phyloP scores from a whole-genome alignment of 1,140 invertebrate genomes.

The Drosophila carrolli region DNA sequence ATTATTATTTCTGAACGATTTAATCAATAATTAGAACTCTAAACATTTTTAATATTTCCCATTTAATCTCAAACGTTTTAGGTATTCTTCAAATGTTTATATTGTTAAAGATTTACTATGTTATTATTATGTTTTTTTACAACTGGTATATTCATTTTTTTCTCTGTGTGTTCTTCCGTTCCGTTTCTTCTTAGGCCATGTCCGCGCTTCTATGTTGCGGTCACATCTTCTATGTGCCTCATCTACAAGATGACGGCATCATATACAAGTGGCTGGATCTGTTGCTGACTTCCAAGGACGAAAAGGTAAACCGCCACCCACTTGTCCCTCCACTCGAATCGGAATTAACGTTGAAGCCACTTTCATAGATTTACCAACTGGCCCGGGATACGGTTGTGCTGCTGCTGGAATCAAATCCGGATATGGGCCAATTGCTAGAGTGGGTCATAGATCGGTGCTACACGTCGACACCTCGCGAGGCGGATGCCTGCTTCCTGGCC shows the following conservation, averaged over 20 bases:
- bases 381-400: conserved; percentile 97
- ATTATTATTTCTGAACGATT: no score
- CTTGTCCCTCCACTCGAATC: neutral
- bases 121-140: no score
- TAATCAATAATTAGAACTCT: no score
- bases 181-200: conserved; percentile 90
- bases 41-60: no score
- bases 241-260: conserved; percentile 94
- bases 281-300: conserved; percentile 94
- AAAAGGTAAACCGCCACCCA: conserved; percentile 88
- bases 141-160: neutral
- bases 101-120: no score
- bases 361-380: conserved; percentile 92
- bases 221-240: conserved; percentile 94
- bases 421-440: conserved; percentile 96
- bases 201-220: conserved; percentile 97
- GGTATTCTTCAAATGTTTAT: no score
- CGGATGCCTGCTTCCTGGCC: conserved; percentile 97
- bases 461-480: conserved; percentile 94
- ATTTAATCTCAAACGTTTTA: no score
- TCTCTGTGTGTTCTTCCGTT: neutral
- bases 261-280: conserved; percentile 97
- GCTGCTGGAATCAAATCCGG: conserved; percentile 97
- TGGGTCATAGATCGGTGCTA: conserved; percentile 99
- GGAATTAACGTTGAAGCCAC: conserved; percentile 20